Evolutionary conservation across 2,797 vertebrate species (phyloP), one percentile per base, ranked within the genome.

Genomic region (Spea hammondii): DNA sequence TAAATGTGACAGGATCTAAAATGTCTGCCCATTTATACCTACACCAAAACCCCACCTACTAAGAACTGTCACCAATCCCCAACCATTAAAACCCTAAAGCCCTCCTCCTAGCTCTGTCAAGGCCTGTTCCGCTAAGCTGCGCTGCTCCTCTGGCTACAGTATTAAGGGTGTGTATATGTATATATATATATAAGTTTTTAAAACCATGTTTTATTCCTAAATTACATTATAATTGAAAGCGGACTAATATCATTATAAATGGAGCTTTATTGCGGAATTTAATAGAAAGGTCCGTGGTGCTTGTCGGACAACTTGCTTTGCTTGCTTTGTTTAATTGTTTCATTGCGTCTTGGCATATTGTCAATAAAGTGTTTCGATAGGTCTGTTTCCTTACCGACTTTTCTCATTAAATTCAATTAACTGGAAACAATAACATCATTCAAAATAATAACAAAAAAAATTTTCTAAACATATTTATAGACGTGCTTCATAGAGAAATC

Each of bases 331-430:
- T n/a, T 71, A 70, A 80, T 75, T 70, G 66, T 76, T 79, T 76
- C 65, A 54, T 74, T 62, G 70, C 55, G 32, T 74, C 49, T 57
- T 14, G 66, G 78, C 78, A 50, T 59, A 48, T 74, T 79, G 70
- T 80, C 72, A 75, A 79, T 75, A 79, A 54, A 74, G 46, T 44
- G 49, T 76, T 65, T 76, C 54, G 57, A 75, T 48, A 44, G 55
- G 48, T 11, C 53, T 46, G 9, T 46, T 76, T 69, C 45, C 59
- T 54, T 49, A 45, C 17, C 53, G 70, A 57, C 64, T 68, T 49
- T 80, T 75, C 65, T 75, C 72, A 70, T 75, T 70, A 75, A 75
- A 75, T 75, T 65, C 46, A 75, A 70, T 80, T 80, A 80, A 74
- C 59, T 70, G 78, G 66, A 75, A 80, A 70, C 49, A 14, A 77